These are phyloP conservation scores for Notothenia coriiceps DNA, from an alignment of 2,113 vertebrate genomes.

Conservation along the genomic window DNA sequence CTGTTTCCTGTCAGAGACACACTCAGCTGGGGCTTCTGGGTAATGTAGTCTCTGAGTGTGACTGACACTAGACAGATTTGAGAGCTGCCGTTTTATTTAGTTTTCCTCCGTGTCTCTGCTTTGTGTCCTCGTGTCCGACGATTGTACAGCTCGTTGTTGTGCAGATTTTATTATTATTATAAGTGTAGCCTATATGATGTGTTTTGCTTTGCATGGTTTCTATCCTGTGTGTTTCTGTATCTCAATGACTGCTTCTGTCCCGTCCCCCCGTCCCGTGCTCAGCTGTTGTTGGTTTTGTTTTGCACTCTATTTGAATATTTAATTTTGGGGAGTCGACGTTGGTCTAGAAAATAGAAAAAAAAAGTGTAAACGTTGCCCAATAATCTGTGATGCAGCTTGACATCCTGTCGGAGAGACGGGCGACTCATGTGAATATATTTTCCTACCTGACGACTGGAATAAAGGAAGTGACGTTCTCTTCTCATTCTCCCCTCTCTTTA, in stretches of 20 bases:
- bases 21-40: not conserved
- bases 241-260: constrained; percentile 15
- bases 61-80: not conserved
- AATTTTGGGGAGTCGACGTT: not conserved
- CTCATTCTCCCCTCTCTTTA: too few relatives aligned
- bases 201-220: constrained; percentile 61
- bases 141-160: constrained; percentile 57
- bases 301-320: constrained; percentile 67
- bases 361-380: too few relatives aligned
- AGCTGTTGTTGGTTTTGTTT: constrained; percentile 23
- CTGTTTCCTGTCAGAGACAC: constrained; percentile 34
- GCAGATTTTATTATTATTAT: constrained; percentile 31
- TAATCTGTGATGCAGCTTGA: too few relatives aligned
- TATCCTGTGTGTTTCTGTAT: constrained; percentile 37
- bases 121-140: not conserved
- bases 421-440: constrained; percentile 73
- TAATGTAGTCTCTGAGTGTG: constrained; percentile 5
- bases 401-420: not conserved
- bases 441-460: constrained; percentile 67
- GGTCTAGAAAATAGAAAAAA: not conserved
- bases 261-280: not conserved
- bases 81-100: constrained; percentile 1
- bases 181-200: constrained; percentile 8
- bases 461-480: constrained; percentile 1
- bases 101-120: not conserved